Evolutionary conservation across 2,797 vertebrate genomes (phyloP).

Genomic region (Australoheros facetus): DNA sequence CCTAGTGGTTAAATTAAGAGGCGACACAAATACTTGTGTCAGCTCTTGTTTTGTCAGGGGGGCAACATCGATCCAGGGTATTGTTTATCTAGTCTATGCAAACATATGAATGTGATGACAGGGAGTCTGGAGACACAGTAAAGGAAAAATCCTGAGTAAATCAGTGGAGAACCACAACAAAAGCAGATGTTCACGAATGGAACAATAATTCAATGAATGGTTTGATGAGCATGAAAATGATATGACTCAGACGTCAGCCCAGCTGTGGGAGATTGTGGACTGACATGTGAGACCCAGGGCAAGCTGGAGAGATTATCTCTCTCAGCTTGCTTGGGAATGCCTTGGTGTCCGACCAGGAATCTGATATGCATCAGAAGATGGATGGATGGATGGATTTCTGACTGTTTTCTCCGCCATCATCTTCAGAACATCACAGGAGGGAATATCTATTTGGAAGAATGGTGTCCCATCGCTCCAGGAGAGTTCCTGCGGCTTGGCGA

Average conservation of each 20-base stretch:
- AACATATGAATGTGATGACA: background rate
- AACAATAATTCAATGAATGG: background rate
- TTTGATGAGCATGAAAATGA: background rate
- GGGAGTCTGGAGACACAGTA: background rate
- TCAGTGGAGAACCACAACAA: background rate
- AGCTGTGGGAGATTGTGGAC: background rate
- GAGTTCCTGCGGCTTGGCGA: background rate
- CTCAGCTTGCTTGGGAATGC: background rate
- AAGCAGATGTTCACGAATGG: background rate
- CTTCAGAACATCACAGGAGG: background rate
- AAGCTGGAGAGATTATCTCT: background rate
- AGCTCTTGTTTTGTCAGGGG: background rate
- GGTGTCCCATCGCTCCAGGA: too few species aligned
- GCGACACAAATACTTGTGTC: background rate
- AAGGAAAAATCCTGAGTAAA: background rate
- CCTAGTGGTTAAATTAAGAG: conserved; percentile 40
- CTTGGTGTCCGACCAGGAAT: background rate
- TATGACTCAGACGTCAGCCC: background rate
- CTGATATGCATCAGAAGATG: too few species aligned
- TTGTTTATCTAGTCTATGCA: background rate
- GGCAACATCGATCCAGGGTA: background rate
- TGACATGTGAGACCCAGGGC: background rate
- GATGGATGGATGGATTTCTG: background rate
- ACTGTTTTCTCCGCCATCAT: background rate
- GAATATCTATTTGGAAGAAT: background rate